These are phyloP conservation scores for Eurosta solidaginis DNA, from an alignment of 1,140 invertebrate species.

Conservation along the genomic window DNA sequence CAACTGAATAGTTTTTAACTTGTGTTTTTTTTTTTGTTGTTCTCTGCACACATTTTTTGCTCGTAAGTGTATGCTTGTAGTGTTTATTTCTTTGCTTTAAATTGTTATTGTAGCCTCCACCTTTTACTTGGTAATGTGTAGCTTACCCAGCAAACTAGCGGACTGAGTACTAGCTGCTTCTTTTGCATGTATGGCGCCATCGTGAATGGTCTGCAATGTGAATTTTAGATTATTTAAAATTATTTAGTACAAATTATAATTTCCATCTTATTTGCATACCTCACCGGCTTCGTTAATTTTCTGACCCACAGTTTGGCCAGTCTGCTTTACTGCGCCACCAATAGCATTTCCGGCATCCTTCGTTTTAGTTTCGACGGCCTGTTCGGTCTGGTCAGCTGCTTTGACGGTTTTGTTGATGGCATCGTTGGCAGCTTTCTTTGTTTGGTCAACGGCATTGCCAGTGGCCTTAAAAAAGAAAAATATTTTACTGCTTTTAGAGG, in stretches of 20 bases:
- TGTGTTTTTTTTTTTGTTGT: too few relatives aligned
- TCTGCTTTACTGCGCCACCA: slow-evolving; percentile 53
- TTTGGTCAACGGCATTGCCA: slow-evolving; percentile 56
- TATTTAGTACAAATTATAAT: background rate
- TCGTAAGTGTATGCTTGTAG: background rate
- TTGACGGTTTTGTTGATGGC: slow-evolving; percentile 59
- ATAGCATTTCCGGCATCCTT: slow-evolving; percentile 55
- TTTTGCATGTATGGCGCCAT: slow-evolving; percentile 48
- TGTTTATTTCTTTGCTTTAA: background rate
- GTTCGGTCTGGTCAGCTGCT: slow-evolving; percentile 50
- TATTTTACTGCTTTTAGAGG: too few relatives aligned
- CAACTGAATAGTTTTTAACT: too few relatives aligned
- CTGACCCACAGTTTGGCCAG: slow-evolving; percentile 56
- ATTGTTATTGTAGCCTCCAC: background rate
- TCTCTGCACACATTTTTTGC: background rate
- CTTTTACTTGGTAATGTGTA: slow-evolving; percentile 50
- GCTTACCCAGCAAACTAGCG: slow-evolving; percentile 53
- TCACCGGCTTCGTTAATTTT: slow-evolving; percentile 60
- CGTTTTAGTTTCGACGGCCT: slow-evolving; percentile 53
- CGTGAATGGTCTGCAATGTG: slow-evolving; percentile 44
- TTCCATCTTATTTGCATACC: slow-evolving; percentile 30
- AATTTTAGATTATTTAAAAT: background rate
- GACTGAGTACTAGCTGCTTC: slow-evolving; percentile 51
- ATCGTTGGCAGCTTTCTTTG: slow-evolving; percentile 58
- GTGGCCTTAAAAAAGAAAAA: slow-evolving; percentile 42